Conservation (phyloP, 1,140 invertebrate species). For the Neodiprion fabricii region DNA sequence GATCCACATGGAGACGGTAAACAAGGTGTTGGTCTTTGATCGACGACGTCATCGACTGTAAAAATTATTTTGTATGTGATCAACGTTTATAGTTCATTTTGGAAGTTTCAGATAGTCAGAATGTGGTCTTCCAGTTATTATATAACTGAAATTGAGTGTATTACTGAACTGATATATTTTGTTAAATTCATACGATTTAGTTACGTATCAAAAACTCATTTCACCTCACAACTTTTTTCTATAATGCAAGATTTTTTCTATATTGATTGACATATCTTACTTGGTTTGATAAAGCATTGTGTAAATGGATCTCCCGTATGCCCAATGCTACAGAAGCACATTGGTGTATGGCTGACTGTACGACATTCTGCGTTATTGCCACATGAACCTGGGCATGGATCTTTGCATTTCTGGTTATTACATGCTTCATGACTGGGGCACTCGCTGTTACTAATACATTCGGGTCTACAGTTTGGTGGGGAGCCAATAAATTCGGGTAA, state of each 20-base stretch:
- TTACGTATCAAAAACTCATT: too few relatives aligned
- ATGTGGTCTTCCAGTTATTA: too few relatives aligned
- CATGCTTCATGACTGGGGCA: slow-evolving; percentile 73
- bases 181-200: too few relatives aligned
- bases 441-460: slow-evolving; percentile 77
- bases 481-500: slow-evolving; percentile 70
- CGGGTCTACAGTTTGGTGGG: slow-evolving; percentile 75
- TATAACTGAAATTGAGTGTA: too few relatives aligned
- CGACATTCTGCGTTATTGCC: slow-evolving; percentile 73
- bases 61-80: slow-evolving; percentile 2
- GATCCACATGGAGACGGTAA: slow-evolving; percentile 79
- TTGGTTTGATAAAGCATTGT: slow-evolving; percentile 63
- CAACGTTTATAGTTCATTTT: too few relatives aligned
- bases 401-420: slow-evolving; percentile 73
- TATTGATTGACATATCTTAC: slow-evolving; percentile 31
- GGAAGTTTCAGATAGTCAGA: too few relatives aligned
- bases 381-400: slow-evolving; percentile 77
- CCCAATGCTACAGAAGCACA: slow-evolving; percentile 72
- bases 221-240: too few relatives aligned
- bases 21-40: slow-evolving; percentile 66
- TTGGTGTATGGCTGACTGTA: slow-evolving; percentile 74
- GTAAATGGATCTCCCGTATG: slow-evolving; percentile 76
- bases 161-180: too few relatives aligned
- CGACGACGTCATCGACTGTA: neutral
- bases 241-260: too few relatives aligned